Percentiles rank a stretch among this genome's conserved stretches.
Evolutionary conservation across 1,140 invertebrate species (phyloP).

Genomic region (Hestina assimilis): DNA sequence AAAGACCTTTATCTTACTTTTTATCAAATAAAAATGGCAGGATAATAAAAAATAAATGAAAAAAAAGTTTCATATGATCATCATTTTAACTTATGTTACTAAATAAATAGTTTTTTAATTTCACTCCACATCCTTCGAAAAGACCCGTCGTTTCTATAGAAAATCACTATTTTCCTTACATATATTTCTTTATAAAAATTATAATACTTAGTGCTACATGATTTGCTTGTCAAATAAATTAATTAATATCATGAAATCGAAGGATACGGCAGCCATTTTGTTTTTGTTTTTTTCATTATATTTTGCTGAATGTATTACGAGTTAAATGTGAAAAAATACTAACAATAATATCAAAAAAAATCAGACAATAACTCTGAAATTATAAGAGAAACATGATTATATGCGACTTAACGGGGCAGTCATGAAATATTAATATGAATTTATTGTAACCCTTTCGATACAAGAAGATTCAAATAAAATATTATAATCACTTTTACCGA

Average conservation of each 20-base stretch:
- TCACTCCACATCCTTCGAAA: conserved; percentile 11
- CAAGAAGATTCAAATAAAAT: no score
- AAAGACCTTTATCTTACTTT: background rate
- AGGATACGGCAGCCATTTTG: conserved; percentile 14
- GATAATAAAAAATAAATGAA: background rate
- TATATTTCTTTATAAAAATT: conserved; percentile 3
- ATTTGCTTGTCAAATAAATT: conserved; percentile 4
- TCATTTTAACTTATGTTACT: conserved; percentile 1
- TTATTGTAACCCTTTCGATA: no score
- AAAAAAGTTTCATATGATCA: no score
- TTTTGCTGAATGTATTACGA: background rate
- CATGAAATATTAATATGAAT: no score
- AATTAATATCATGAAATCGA: conserved; percentile 11
- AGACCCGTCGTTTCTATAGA: background rate
- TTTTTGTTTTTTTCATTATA: conserved; percentile 8
- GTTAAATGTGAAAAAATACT: background rate
- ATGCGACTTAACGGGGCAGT: no score
- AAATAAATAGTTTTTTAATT: conserved; percentile 8
- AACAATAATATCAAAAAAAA: no score
- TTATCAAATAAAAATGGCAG: background rate
- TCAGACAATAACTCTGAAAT: no score
- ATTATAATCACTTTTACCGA: no score
- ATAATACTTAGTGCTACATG: conserved; percentile 6
- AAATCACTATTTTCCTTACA: conserved; percentile 11
- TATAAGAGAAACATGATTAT: no score